Evolutionary conservation across 1,140 invertebrate species (phyloP), one percentile per base, ranked within the genome.

Genomic region (Polypedilum vanderplanki): DNA sequence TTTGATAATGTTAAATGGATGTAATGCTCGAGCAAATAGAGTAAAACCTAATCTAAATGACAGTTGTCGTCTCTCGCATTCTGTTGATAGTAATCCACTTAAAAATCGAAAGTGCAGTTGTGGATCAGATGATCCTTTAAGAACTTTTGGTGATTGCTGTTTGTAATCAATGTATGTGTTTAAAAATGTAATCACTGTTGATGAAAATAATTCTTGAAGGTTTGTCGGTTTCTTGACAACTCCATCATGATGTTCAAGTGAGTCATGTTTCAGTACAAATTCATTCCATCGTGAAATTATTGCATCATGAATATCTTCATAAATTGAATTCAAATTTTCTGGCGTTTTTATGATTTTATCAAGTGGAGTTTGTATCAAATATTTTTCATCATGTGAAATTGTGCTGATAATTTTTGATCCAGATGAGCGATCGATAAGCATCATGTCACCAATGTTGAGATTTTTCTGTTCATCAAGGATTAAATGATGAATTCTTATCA

Each of bases 201-300:
- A 1, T 17, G 40, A 20, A 17, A 46, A 9, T 5, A 41, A 40
- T n/a, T 18, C 10, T 9, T 15, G 12, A 41, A 74, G 2, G 7
- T 41, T 33, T 20, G 8, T 64, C 15, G 74, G 41, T 8, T 64
- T 33, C n/a, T 41, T 57, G 9, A n/a, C 40, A 24, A 24, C 17
- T 15, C 78, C 80, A 67, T 81, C 81, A 5, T 81, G 88, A 67
- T 88, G 88, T 78, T 93, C 90, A 2, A 89, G 81, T 0, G 92
- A 91, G 81, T 94, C 92, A 77, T 92, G 91, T 77, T 89, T 88
- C 67, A 86, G 89, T 10, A 92, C 87, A 76, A 93, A 90, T 78
- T 92, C 90, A 77, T 93, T 92, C 91, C 91, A 94, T 41, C 86
- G 83, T 75, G 92, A 92, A 17, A 89, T 88, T 20, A 91, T 83